phyloP scores from a whole-genome alignment of 53 echinoderm and acorn worm genomes.

The Paracentrotus lividus region DNA sequence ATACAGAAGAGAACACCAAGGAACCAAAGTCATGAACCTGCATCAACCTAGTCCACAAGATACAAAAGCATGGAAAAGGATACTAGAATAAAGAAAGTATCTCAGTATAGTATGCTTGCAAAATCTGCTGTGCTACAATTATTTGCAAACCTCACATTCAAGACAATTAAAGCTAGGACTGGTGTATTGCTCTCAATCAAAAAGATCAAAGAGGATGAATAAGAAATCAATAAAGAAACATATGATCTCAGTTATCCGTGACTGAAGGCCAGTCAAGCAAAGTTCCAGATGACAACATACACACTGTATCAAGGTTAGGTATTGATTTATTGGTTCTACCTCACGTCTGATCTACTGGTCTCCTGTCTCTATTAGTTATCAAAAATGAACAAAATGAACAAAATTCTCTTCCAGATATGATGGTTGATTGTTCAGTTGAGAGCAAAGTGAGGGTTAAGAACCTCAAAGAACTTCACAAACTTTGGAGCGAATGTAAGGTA shows the following conservation, averaged over 20 bases:
- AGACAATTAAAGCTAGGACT: background rate
- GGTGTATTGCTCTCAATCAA: background rate
- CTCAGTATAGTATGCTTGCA: too few relatives aligned
- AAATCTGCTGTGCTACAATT: background rate
- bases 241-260: background rate
- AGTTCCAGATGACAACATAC: background rate
- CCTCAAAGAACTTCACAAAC: too few relatives aligned
- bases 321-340: constrained; percentile 10
- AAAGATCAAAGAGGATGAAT: background rate
- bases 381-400: background rate
- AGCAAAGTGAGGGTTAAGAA: too few relatives aligned
- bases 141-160: background rate
- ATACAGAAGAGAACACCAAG: too few relatives aligned
- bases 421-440: too few relatives aligned
- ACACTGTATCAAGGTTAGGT: background rate
- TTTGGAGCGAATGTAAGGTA: too few relatives aligned
- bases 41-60: too few relatives aligned
- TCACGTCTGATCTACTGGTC: background rate
- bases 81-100: too few relatives aligned
- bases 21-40: too few relatives aligned
- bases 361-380: background rate
- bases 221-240: constrained; percentile 1
- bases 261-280: background rate
- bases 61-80: too few relatives aligned
- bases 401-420: too few relatives aligned